Conservation (phyloP, 2,113 vertebrate genomes). For the Lasiurus borealis region DNA sequence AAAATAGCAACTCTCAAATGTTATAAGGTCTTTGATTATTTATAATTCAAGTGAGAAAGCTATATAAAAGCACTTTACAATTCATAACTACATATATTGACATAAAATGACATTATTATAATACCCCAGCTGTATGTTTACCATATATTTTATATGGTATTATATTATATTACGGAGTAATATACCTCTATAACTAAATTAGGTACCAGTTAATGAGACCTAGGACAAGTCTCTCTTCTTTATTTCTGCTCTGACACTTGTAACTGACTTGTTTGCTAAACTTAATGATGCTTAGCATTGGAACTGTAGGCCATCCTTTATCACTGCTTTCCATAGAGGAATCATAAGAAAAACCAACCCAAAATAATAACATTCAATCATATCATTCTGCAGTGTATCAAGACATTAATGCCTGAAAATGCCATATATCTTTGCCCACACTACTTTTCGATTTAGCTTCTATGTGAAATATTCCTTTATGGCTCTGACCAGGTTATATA, state of each 20-base stretch:
- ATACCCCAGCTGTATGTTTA: neutral
- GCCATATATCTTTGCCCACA: neutral
- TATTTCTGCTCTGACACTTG: neutral
- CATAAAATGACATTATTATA: constrained; percentile 1
- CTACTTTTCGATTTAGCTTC: neutral
- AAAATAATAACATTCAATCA: neutral
- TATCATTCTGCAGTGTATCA: neutral
- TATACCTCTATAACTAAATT: neutral
- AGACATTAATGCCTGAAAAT: neutral
- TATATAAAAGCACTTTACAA: neutral
- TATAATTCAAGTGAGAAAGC: constrained; percentile 28
- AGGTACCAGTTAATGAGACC: neutral
- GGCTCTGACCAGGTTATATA: neutral
- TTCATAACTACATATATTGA: neutral
- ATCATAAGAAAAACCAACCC: constrained; percentile 1
- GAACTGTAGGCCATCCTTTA: neutral
- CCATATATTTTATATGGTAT: neutral
- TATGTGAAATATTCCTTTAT: neutral
- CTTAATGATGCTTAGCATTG: neutral
- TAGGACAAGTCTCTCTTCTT: neutral
- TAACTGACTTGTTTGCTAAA: neutral
- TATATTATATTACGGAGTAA: neutral
- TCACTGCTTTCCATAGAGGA: neutral
- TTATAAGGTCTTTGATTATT: neutral
- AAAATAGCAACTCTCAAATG: constrained; percentile 35